Conservation (phyloP, 2,113 vertebrate genomes). For the Lathamus discolor region DNA sequence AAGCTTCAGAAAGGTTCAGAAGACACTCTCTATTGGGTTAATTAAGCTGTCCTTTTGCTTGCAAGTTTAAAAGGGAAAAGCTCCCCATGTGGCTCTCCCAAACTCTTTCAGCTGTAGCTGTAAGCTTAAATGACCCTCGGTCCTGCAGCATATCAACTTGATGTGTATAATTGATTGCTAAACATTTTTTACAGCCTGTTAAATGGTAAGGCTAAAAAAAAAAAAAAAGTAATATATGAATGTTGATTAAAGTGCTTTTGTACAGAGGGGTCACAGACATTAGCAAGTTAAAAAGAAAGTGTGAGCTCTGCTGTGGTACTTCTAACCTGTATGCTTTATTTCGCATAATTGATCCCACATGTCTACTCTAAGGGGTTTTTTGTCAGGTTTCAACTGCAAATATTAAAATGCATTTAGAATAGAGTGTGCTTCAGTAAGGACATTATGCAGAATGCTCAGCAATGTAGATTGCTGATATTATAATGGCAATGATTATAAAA, state of each 20-base stretch:
- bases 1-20: not conserved
- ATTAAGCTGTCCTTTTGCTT: constrained; percentile 37
- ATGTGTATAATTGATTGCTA: constrained; percentile 84
- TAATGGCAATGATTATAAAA: not conserved
- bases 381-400: constrained; percentile 51
- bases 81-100: constrained; percentile 33
- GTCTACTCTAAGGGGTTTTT: constrained; percentile 35
- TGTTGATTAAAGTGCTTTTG: constrained; percentile 92
- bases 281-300: constrained; percentile 87
- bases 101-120: constrained; percentile 63
- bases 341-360: constrained; percentile 79
- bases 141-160: constrained; percentile 89
- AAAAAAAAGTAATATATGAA: constrained; percentile 74
- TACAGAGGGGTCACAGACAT: constrained; percentile 89
- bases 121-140: constrained; percentile 59
- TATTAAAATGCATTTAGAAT: constrained; percentile 41
- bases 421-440: constrained; percentile 2
- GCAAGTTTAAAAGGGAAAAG: not conserved
- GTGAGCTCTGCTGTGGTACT: constrained; percentile 77
- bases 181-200: constrained; percentile 86
- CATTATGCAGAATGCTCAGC: constrained; percentile 35
- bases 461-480: constrained; percentile 51
- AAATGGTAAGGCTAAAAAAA: constrained; percentile 82
- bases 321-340: constrained; percentile 68
- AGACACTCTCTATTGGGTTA: not conserved